Evolutionary conservation across 2,888 invertebrate genomes (phyloP).

Genomic region (Zelleria hepariella): DNA sequence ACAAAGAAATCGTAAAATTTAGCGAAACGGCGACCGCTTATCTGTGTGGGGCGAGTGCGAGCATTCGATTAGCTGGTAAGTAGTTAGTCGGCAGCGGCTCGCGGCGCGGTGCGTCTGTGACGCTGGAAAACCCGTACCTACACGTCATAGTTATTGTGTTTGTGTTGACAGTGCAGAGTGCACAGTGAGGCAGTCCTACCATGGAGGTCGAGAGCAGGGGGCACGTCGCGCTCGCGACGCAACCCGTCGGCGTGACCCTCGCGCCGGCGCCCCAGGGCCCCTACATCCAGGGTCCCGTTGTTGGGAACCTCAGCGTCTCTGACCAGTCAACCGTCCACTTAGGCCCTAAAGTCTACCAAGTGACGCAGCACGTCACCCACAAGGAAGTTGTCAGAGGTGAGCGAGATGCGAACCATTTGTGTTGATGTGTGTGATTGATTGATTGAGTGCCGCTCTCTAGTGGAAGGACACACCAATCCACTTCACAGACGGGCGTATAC

Average conservation of each 20-base stretch:
- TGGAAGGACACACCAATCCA: too few relatives aligned
- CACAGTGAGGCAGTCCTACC: neutral
- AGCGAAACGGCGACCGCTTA: neutral
- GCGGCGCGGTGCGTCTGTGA: neutral
- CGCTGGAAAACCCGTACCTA: neutral
- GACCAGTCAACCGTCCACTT: slow-evolving; percentile 48
- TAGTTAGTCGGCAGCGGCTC: neutral
- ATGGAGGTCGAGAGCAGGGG: slow-evolving; percentile 24
- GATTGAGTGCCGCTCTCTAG: neutral
- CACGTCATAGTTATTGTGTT: neutral
- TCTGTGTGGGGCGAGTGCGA: neutral
- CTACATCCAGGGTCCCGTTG: slow-evolving; percentile 15
- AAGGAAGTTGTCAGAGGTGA: slow-evolving; percentile 58
- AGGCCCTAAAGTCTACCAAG: slow-evolving; percentile 49
- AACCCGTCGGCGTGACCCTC: slow-evolving; percentile 15
- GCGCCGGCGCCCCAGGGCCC: neutral
- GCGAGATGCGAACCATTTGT: slow-evolving; percentile 10
- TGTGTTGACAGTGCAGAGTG: neutral
- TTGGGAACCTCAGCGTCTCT: slow-evolving; percentile 40
- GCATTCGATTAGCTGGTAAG: neutral
- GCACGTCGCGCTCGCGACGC: slow-evolving; percentile 19
- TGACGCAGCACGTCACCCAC: slow-evolving; percentile 52
- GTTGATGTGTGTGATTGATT: neutral
- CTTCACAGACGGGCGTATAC: too few relatives aligned
- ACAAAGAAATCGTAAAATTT: neutral